Evolutionary conservation across 1,140 invertebrate genomes (phyloP).

Genomic region (Drosophila hydei): DNA sequence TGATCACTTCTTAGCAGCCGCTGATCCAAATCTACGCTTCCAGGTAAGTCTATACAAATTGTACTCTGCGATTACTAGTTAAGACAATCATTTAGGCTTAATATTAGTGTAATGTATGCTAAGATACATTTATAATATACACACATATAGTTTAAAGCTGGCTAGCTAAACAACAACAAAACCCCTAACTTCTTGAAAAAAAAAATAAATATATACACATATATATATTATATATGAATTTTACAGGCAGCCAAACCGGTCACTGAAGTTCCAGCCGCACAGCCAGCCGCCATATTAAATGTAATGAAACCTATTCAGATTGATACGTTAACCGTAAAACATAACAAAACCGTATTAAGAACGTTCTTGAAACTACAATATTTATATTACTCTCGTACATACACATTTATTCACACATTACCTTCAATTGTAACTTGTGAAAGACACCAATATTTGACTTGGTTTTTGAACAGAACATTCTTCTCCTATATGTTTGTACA

Average conservation of each 20-base stretch:
- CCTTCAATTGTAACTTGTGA: conserved; percentile 72
- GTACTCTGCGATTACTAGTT: not conserved
- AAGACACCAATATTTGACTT: conserved; percentile 66
- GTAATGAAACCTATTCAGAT: conserved; percentile 81
- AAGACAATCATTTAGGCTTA: conserved; percentile 25
- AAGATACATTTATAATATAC: not conserved
- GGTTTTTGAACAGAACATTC: conserved; percentile 60
- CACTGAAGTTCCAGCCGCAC: conserved; percentile 86
- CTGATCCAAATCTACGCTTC: conserved; percentile 95
- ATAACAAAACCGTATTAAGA: conserved; percentile 42
- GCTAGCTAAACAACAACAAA: conserved; percentile 34
- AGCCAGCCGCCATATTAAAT: conserved; percentile 84
- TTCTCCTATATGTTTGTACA: conserved; percentile 38
- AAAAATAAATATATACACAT: conserved; percentile 43
- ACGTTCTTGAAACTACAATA: conserved; percentile 50
- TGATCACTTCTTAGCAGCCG: conserved; percentile 96
- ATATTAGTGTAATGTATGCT: conserved; percentile 18
- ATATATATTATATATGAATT: conserved; percentile 83
- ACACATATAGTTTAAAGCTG: conserved; percentile 40
- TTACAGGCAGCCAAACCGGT: conserved; percentile 88
- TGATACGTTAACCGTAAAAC: conserved; percentile 63
- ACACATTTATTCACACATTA: conserved; percentile 23
- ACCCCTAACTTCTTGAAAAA: not conserved
- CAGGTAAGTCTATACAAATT: conserved; percentile 85
- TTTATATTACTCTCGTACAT: conserved; percentile 41